Base-by-base conservation (phyloP, 2,888 invertebrate genomes). In the Mimachlamys varia region DNA sequence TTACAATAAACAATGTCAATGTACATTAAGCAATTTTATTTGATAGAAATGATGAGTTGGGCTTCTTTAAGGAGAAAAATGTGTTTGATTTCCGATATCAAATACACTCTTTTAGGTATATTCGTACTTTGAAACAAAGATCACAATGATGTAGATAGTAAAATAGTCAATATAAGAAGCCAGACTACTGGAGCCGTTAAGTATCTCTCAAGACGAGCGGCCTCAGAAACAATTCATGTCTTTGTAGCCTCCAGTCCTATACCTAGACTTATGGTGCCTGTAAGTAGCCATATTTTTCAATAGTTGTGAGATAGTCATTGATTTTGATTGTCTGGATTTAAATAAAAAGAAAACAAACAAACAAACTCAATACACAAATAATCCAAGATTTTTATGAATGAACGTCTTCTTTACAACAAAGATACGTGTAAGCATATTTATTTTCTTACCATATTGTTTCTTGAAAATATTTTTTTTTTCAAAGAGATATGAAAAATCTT, bases 401-500 rank as follows among this genome's bases (percentile, higher is more conserved):
- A 76, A 76, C 33, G 33, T 76, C 33, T 76, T 13, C 1, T 76
- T 0, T 33, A 33, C 33, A 76, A 76, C 76, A 76, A 76, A 33
- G 27, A 76, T 76, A 12, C 1, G 7, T 76, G 27, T 27, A 33
- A 27, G 76, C 33, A 12, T 27, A 7, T 76, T 33, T 76, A 33
- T 76, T 76, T 76, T 76, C 76, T 76, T 76, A 76, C 33, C 27
- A 33, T 76, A 33, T 5, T 76, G 22, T 76, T 76, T 76, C 76
- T 44, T 7, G n/a, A 76, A 76, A 76, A 76, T 27, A 10, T 13
- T 27, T 27, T 27, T 76, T 76, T 50, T 76, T 76, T 76, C 76
- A 76, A 76, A 76, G 33, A 76, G 76, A 76, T 76, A 76, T 15
- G 33, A 76, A 27, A 53, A 62, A 62, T 62, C 62, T 62, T 76